phyloP scores from a whole-genome alignment of 2,888 invertebrate species.

The Sinopyrophorus schimmeli region DNA sequence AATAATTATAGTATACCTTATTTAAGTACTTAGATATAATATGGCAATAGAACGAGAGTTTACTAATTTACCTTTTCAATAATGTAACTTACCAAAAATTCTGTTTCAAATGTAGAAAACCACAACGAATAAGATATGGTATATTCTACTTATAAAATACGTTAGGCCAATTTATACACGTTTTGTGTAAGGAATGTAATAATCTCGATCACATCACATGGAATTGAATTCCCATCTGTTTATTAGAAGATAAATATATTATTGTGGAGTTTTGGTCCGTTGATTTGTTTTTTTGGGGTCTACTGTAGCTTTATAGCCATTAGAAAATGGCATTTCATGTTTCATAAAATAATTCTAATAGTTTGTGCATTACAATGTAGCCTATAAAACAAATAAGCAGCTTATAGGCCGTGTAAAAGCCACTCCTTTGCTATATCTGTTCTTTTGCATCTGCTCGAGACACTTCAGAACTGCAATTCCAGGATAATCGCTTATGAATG shows the following conservation, averaged over 20 bases:
- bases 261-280: slow-evolving; percentile 49
- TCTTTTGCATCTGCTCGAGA: slow-evolving; percentile 43
- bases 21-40: slow-evolving; percentile 19
- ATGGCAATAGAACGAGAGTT: slow-evolving; percentile 22
- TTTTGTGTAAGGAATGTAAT: slow-evolving; percentile 34
- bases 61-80: slow-evolving; percentile 3
- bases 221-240: slow-evolving; percentile 20
- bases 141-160: slow-evolving; percentile 33
- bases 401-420: slow-evolving; percentile 45
- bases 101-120: slow-evolving; percentile 27
- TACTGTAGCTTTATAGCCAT: slow-evolving; percentile 32
- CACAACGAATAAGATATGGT: slow-evolving; percentile 30
- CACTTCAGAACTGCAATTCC: slow-evolving; percentile 57
- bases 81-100: slow-evolving; percentile 9
- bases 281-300: slow-evolving; percentile 25
- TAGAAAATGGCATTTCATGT: slow-evolving; percentile 32
- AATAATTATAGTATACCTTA: no score
- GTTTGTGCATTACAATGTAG: slow-evolving; percentile 47
- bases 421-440: slow-evolving; percentile 54
- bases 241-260: slow-evolving; percentile 31
- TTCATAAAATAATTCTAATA: slow-evolving; percentile 45
- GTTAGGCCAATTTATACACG: slow-evolving; percentile 39
- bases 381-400: slow-evolving; percentile 47
- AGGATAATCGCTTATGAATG: slow-evolving; percentile 65
- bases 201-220: slow-evolving; percentile 30